phyloP scores from a whole-genome alignment of 1,140 invertebrate species.

The Melipona quadrifasciata region DNA sequence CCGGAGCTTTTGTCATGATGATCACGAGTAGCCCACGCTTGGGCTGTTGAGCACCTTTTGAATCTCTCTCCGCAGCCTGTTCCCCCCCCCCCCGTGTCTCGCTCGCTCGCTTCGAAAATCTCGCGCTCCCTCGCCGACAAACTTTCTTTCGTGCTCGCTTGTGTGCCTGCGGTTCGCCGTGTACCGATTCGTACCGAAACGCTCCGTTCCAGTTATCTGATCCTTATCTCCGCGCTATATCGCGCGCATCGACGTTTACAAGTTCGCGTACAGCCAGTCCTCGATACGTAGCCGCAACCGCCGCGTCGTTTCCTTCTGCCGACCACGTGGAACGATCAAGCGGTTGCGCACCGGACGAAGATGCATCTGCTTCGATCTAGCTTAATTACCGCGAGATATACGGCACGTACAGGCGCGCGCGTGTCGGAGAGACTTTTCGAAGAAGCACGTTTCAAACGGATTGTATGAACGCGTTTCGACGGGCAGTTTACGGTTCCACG shows the following conservation, averaged over 20 bases:
- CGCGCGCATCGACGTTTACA: conserved; percentile 43
- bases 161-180: too few species aligned
- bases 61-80: conserved; percentile 63
- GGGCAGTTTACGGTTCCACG: too few species aligned
- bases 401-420: too few species aligned
- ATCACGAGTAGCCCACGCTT: conserved; percentile 76
- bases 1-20: conserved; percentile 79
- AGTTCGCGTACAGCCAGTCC: background rate
- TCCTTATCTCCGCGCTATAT: background rate
- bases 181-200: background rate
- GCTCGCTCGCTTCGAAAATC: conserved; percentile 13
- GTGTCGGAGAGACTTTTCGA: too few species aligned
- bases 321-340: background rate
- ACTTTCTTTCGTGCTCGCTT: background rate
- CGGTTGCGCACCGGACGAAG: conserved; percentile 1
- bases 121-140: background rate
- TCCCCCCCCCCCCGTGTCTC: conserved; percentile 27
- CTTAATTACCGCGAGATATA: background rate
- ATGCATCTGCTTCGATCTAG: background rate
- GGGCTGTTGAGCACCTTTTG: conserved; percentile 66
- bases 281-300: too few species aligned
- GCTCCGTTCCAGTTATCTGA: background rate
- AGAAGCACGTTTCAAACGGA: too few species aligned
- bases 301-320: background rate
- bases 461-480: too few species aligned